phyloP scores from a whole-genome alignment of 2,113 vertebrate species.

The Smithornis capensis region DNA sequence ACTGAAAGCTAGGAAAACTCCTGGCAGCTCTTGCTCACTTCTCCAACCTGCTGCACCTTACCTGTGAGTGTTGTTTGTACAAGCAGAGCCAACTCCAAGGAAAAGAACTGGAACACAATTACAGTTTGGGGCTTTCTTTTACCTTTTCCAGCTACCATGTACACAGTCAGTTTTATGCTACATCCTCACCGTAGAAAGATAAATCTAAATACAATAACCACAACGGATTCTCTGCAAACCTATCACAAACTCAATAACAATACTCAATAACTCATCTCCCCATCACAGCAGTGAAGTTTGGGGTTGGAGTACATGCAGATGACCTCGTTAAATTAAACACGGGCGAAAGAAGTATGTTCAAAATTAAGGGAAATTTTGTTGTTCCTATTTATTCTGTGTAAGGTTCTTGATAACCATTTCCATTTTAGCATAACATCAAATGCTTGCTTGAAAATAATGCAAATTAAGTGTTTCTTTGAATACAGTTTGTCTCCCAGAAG shows the following conservation, averaged over 20 bases:
- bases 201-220: neutral
- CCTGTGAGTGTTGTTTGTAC: accelerated
- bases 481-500: conserved; percentile 28
- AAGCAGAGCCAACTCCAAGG: neutral
- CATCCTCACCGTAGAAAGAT: neutral
- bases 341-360: neutral
- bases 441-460: neutral
- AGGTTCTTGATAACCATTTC: neutral
- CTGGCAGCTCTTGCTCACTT: neutral
- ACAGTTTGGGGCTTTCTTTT: neutral
- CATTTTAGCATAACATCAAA: neutral
- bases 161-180: neutral
- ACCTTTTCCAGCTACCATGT: neutral
- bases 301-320: neutral
- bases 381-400: neutral
- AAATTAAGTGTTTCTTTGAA: conserved; percentile 45
- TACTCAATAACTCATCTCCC: neutral
- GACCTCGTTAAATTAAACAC: neutral
- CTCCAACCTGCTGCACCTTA: neutral
- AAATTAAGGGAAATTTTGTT: neutral
- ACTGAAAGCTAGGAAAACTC: neutral
- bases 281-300: neutral
- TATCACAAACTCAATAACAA: neutral
- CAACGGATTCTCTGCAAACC: neutral
- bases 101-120: neutral